Percentiles rank a stretch among this genome's conserved stretches.
These are phyloP conservation scores for Ceyx cyanopectus DNA, from an alignment of 2,113 vertebrate species.

Conservation along the genomic window DNA sequence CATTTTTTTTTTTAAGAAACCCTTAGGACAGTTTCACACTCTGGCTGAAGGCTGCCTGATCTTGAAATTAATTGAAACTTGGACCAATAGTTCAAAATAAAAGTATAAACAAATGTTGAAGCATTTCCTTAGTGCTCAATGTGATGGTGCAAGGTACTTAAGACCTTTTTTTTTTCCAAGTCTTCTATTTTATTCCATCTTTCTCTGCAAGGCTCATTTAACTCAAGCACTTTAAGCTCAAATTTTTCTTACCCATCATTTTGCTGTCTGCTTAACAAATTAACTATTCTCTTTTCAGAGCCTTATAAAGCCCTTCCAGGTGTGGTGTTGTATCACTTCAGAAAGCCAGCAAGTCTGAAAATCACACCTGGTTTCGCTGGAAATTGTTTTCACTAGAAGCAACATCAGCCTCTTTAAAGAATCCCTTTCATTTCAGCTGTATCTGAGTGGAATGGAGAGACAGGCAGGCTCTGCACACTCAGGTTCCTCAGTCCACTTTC, in stretches of 20 bases:
- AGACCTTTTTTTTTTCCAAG: conserved; percentile 12
- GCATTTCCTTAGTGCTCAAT: not conserved
- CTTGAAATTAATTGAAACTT: not conserved
- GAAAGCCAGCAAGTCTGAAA: conserved; percentile 25
- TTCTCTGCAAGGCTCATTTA: conserved; percentile 1
- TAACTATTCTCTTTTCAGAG: not conserved
- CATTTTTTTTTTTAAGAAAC: not conserved
- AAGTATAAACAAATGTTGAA: not conserved
- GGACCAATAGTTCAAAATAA: conserved; percentile 27
- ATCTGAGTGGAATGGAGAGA: not conserved
- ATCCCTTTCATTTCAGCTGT: not conserved
- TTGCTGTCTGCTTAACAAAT: not conserved
- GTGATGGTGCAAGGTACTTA: not conserved
- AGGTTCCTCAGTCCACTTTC: not conserved
- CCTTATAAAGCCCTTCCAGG: not conserved
- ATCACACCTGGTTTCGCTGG: not conserved
- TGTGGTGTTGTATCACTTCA: not conserved
- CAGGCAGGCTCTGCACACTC: not conserved
- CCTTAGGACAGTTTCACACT: conserved; percentile 29
- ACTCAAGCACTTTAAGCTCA: not conserved
- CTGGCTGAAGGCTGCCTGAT: not conserved
- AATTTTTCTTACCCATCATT: not conserved
- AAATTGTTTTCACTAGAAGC: conserved; percentile 35
- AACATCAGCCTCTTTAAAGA: not conserved
- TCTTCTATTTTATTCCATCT: not conserved